Evolutionary conservation across 2,113 vertebrate species (phyloP).

Genomic region (Lepisosteus oculatus): DNA sequence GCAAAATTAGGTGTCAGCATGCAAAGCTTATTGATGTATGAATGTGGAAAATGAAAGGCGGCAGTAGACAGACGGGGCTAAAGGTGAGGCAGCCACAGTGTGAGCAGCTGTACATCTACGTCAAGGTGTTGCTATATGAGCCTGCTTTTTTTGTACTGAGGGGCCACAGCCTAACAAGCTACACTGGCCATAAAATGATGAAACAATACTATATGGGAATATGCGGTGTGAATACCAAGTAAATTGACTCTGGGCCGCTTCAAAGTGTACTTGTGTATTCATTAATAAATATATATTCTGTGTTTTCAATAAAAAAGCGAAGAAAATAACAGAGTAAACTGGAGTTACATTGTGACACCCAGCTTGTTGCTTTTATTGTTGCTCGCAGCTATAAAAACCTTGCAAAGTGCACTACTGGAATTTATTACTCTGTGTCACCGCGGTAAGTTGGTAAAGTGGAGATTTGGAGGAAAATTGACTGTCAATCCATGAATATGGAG

Average conservation of each 20-base stretch:
- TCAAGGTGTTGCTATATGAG: conserved; percentile 91
- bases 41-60: conserved; percentile 98
- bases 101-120: conserved; percentile 96
- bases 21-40: conserved; percentile 98
- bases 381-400: conserved; percentile 78
- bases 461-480: conserved; percentile 87
- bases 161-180: conserved; percentile 96
- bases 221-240: conserved; percentile 84
- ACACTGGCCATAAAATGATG: conserved; percentile 86
- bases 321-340: conserved; percentile 81
- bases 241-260: conserved; percentile 77
- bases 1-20: conserved; percentile 99
- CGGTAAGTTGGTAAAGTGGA: conserved; percentile 79
- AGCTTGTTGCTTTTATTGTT: conserved; percentile 86
- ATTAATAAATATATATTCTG: conserved; percentile 94
- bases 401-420: conserved; percentile 74
- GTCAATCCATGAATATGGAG: conserved; percentile 85
- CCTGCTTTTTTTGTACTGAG: conserved; percentile 65
- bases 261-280: conserved; percentile 79
- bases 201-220: conserved; percentile 79
- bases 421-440: conserved; percentile 85
- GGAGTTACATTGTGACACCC: conserved; percentile 84
- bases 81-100: conserved; percentile 91
- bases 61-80: conserved; percentile 95
- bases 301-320: conserved; percentile 77